These are phyloP conservation scores for Oryzias curvinotus DNA, from an alignment of 2,113 vertebrate species.

Conservation along the genomic window DNA sequence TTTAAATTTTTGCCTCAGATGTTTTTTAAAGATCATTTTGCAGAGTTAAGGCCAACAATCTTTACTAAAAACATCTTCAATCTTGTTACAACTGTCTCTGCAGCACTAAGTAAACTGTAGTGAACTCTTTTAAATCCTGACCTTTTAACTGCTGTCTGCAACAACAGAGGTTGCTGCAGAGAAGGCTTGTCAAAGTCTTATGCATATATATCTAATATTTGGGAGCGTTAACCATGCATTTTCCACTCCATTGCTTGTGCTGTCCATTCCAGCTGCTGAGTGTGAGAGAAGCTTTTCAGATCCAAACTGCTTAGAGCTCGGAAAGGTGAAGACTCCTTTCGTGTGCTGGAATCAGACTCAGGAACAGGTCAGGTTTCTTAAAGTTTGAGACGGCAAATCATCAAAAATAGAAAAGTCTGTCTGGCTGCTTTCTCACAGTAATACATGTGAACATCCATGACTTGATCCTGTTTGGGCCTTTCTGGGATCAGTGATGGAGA, in stretches of 20 bases:
- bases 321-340: not conserved
- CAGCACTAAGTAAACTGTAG: too few species aligned
- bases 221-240: slow-evolving; percentile 59
- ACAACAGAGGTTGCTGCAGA: slow-evolving; percentile 43
- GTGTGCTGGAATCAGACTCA: not conserved
- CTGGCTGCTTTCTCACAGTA: too few species aligned
- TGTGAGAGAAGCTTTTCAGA: slow-evolving; percentile 11
- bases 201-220: slow-evolving; percentile 49
- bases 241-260: slow-evolving; percentile 48
- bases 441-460: too few species aligned
- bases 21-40: slow-evolving; percentile 12
- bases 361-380: too few species aligned
- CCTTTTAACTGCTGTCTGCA: too few species aligned
- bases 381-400: too few species aligned
- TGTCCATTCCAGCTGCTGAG: slow-evolving; percentile 52
- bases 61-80: too few species aligned
- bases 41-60: not conserved
- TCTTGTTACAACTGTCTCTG: too few species aligned
- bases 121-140: too few species aligned
- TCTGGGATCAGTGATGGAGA: too few species aligned
- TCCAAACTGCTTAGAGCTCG: slow-evolving; percentile 9
- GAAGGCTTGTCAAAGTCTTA: slow-evolving; percentile 43
- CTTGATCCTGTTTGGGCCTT: too few species aligned
- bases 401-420: too few species aligned
- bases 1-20: slow-evolving; percentile 49